phyloP scores from a whole-genome alignment of 2,888 invertebrate genomes.

The Sesia bembeciformis region DNA sequence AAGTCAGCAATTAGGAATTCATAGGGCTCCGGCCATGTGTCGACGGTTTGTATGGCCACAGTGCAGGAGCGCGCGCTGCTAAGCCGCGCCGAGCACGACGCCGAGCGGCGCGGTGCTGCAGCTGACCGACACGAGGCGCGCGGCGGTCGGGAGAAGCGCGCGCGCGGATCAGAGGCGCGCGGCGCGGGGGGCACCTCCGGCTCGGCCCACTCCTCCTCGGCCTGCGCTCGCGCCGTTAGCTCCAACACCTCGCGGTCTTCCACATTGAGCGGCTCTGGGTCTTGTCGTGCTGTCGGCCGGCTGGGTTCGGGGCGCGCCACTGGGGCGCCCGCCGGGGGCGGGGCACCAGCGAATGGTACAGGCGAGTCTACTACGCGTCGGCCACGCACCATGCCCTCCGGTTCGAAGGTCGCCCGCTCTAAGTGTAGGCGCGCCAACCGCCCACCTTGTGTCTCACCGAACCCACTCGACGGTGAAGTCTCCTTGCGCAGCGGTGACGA shows the following conservation, averaged over 20 bases:
- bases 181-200: slow-evolving; percentile 70
- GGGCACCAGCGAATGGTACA: slow-evolving; percentile 32
- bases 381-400: slow-evolving; percentile 27
- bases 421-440: slow-evolving; percentile 64
- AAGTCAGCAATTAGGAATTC: slow-evolving; percentile 84
- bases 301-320: slow-evolving; percentile 34
- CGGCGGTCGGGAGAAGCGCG: slow-evolving; percentile 8
- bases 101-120: slow-evolving; percentile 5
- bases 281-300: slow-evolving; percentile 55
- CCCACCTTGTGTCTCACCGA: slow-evolving; percentile 27
- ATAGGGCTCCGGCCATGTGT: slow-evolving; percentile 81
- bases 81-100: neutral
- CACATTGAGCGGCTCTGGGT: slow-evolving; percentile 72
- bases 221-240: slow-evolving; percentile 69
- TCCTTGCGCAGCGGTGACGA: slow-evolving; percentile 82
- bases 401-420: slow-evolving; percentile 49
- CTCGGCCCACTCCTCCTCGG: slow-evolving; percentile 73
- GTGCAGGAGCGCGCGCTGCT: slow-evolving; percentile 2
- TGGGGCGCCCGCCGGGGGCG: slow-evolving; percentile 38
- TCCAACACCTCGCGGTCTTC: slow-evolving; percentile 72
- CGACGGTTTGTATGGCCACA: slow-evolving; percentile 77
- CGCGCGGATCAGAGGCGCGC: slow-evolving; percentile 7
- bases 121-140: slow-evolving; percentile 11
- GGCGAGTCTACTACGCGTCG: slow-evolving; percentile 44
- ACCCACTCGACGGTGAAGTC: slow-evolving; percentile 52